phyloP scores from a whole-genome alignment of 2,888 invertebrate genomes.

The Drosophila aldrichi region DNA sequence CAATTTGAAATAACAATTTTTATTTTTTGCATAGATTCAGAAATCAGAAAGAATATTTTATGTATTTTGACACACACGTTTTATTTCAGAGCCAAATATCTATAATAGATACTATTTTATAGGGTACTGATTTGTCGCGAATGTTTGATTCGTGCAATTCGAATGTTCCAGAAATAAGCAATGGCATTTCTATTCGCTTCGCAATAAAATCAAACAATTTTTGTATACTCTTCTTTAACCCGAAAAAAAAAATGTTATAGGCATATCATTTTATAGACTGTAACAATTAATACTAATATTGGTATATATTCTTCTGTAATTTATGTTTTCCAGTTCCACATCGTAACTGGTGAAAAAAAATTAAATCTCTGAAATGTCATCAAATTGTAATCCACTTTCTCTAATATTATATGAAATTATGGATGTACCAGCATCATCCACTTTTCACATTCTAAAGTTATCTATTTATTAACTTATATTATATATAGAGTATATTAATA shows the following conservation, averaged over 20 bases:
- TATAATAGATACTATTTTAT: neutral
- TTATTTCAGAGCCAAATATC: slow-evolving; percentile 14
- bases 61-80: slow-evolving; percentile 51
- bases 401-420: neutral
- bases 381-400: neutral
- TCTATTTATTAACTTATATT: neutral
- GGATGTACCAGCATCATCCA: neutral
- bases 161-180: slow-evolving; percentile 12
- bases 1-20: slow-evolving; percentile 50
- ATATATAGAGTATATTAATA: slow-evolving; percentile 6
- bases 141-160: neutral
- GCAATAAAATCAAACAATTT: neutral
- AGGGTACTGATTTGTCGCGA: neutral
- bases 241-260: neutral
- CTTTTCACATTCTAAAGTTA: neutral
- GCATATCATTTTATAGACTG: too few relatives aligned
- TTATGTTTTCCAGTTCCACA: too few relatives aligned
- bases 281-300: too few relatives aligned
- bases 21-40: slow-evolving; percentile 37
- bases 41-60: slow-evolving; percentile 53
- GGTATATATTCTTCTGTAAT: too few relatives aligned
- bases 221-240: neutral
- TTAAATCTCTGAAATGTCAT: neutral
- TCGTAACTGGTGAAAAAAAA: too few relatives aligned
- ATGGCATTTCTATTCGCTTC: too few relatives aligned